phyloP scores from a whole-genome alignment of 1,140 invertebrate genomes.

The Drosophila chauvacae region DNA sequence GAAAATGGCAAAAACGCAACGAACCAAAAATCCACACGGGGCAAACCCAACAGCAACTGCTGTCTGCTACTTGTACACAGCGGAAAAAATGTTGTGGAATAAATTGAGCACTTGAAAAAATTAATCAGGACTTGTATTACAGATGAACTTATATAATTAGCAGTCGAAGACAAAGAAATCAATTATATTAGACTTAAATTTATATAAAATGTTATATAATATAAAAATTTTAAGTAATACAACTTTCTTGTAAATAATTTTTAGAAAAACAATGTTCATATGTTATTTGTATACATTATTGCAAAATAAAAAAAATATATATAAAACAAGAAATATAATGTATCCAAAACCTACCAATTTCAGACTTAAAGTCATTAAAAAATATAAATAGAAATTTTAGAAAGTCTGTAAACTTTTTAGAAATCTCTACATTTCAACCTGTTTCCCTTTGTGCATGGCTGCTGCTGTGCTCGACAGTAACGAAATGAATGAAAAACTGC shows the following conservation, averaged over 20 bases:
- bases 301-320: background rate
- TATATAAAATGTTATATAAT: too few species aligned
- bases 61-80: conserved; percentile 51
- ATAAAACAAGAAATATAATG: background rate
- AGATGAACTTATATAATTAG: accelerated
- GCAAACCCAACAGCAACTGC: conserved; percentile 40
- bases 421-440: accelerated
- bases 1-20: conserved; percentile 42
- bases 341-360: background rate
- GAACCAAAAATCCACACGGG: conserved; percentile 66
- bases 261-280: background rate
- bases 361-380: background rate
- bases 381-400: background rate
- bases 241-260: background rate
- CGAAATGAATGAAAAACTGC: conserved; percentile 72
- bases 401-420: background rate
- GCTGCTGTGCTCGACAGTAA: conserved; percentile 66
- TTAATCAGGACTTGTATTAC: background rate
- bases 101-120: background rate
- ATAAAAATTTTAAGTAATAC: background rate
- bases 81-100: background rate
- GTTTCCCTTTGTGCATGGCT: conserved; percentile 6
- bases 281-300: background rate
- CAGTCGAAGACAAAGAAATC: background rate
- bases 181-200: background rate